Percentiles rank a stretch among this genome's conserved stretches.
These are phyloP conservation scores for Hypselothyrea guttata DNA, from an alignment of 2,888 invertebrate species.

Conservation along the genomic window DNA sequence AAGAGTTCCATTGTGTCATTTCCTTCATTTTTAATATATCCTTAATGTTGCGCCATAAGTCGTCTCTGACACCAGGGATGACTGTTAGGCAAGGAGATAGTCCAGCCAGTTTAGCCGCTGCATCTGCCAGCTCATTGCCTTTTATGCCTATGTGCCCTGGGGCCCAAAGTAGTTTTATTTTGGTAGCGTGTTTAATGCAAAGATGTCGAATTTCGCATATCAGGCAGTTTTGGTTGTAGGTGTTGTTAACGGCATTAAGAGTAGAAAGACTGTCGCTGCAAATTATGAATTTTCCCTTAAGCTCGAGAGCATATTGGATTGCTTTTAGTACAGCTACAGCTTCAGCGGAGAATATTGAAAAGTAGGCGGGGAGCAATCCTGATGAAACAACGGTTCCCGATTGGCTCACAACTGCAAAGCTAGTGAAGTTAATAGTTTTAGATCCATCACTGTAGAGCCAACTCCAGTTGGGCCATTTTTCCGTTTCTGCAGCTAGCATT, in stretches of 20 bases:
- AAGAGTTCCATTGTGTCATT: constrained; percentile 11
- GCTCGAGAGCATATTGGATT: background rate
- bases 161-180: background rate
- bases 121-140: background rate
- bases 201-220: background rate
- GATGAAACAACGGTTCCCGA: background rate
- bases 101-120: background rate
- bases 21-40: too few relatives aligned
- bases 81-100: background rate
- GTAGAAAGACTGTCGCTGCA: background rate
- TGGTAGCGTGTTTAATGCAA: background rate
- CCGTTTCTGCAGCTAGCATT: background rate
- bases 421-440: too few relatives aligned
- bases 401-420: too few relatives aligned
- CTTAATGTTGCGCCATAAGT: too few relatives aligned
- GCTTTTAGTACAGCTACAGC: background rate
- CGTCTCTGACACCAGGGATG: background rate
- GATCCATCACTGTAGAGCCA: too few relatives aligned
- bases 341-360: background rate
- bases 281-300: background rate
- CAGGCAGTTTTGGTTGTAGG: background rate
- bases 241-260: background rate
- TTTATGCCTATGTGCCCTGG: background rate
- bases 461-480: too few relatives aligned
- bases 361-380: background rate